Evolutionary conservation across 2,888 invertebrate species (phyloP), one percentile per base, ranked within the genome.

Genomic region (Mayetiola destructor): DNA sequence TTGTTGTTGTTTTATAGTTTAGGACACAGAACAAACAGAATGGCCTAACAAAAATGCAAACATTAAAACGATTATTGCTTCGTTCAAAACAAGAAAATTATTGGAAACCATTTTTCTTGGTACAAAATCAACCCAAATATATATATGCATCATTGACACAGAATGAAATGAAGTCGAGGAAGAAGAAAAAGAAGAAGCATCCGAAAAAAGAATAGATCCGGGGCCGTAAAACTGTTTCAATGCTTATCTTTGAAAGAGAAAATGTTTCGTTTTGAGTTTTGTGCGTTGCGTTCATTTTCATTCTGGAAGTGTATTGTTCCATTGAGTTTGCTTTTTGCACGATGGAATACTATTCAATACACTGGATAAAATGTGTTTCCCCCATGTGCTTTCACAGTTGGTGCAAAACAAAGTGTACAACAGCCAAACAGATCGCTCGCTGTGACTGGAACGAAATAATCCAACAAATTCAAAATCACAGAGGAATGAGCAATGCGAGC

Each of bases 21-120:
- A n/a, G n/a, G n/a, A n/a, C n/a, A n/a, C 27, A 48, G n/a, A 48
- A 4, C 37, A 9, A 3, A 10, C 37, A n/a, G n/a, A n/a, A 37
- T 37, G n/a, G 5, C 27, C 3, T n/a, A 20, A 48, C 48, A 48
- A 48, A n/a, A 32, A 48, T 48, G 27, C 48, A 27, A 48, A 48
- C 48, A 48, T 48, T 48, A 48, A 27, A 48, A 48, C 48, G 48
- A 48, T 48, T 48, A 48, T 48, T 48, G 48, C 48, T 48, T 48
- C 42, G n/a, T 1, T 9, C 27, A 27, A 23, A 48, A 48, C 48
- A 48, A 48, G 27, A 27, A 23, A 27, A 27, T 14, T 27, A 27
- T 48, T 27, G 48, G 27, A 48, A 48, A 48, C n/a, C 27, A 48
- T 48, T 48, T 48, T 48, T 23, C 48, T 27, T 12, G 27, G n/a